phyloP scores from a whole-genome alignment of 2,888 invertebrate genomes.

The Philaethria dido region DNA sequence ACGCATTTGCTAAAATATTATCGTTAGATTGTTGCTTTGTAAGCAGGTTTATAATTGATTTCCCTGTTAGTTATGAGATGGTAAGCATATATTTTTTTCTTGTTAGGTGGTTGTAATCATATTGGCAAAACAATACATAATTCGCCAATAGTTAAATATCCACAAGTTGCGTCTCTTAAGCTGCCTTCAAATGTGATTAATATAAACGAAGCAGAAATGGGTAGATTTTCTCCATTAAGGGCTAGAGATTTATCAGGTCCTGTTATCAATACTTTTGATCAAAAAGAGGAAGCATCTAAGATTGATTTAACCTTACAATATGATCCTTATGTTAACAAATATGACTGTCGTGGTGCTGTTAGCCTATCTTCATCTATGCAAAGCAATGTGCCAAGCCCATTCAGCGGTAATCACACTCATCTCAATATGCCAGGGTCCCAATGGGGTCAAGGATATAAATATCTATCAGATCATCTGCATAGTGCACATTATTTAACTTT shows the following conservation, averaged over 20 bases:
- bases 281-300: slow-evolving; percentile 56
- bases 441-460: slow-evolving; percentile 87
- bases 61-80: slow-evolving; percentile 1
- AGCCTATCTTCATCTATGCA: slow-evolving; percentile 89
- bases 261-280: slow-evolving; percentile 78
- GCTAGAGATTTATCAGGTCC: slow-evolving; percentile 86
- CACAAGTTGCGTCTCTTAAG: slow-evolving; percentile 79
- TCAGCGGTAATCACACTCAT: slow-evolving; percentile 85
- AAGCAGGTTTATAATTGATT: slow-evolving; percentile 10
- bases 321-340: slow-evolving; percentile 86
- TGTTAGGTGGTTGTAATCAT: slow-evolving; percentile 50
- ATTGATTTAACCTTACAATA: slow-evolving; percentile 67
- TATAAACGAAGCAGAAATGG: slow-evolving; percentile 86
- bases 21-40: slow-evolving; percentile 16
- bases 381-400: slow-evolving; percentile 89
- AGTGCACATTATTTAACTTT: slow-evolving; percentile 85
- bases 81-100: slow-evolving; percentile 7
- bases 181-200: slow-evolving; percentile 86
- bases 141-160: slow-evolving; percentile 76
- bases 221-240: slow-evolving; percentile 86
- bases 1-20: slow-evolving; percentile 28
- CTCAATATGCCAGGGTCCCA: slow-evolving; percentile 91
- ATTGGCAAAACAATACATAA: slow-evolving; percentile 72
- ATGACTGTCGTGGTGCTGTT: slow-evolving; percentile 87
- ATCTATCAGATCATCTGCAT: slow-evolving; percentile 87